Conservation (phyloP, 2,113 vertebrate genomes). For the Butorides virescens region DNA sequence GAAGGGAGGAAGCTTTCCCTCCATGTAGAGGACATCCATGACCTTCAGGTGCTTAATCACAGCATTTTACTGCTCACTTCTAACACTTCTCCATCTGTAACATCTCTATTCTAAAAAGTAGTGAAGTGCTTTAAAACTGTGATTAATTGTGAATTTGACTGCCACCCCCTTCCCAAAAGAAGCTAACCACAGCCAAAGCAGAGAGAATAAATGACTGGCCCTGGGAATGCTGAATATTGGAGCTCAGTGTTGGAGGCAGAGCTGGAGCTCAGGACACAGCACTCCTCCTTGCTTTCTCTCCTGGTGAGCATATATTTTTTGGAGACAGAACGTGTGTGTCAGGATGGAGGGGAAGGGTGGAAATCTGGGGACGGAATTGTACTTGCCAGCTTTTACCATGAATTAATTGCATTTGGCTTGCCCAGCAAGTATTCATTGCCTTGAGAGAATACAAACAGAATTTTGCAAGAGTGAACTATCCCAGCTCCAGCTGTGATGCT, state of each 20-base stretch:
- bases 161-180: background rate
- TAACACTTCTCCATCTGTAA: background rate
- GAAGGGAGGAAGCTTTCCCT: background rate
- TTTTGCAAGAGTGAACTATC: conserved; percentile 48
- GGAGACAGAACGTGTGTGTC: conserved; percentile 35
- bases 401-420: conserved; percentile 58
- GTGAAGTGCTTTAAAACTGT: background rate
- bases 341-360: conserved; percentile 44
- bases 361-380: conserved; percentile 22
- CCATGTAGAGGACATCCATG: background rate
- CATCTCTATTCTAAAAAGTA: background rate
- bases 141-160: background rate
- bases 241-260: background rate
- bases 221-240: background rate
- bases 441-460: conserved; percentile 45
- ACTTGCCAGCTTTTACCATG: conserved; percentile 30
- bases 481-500: conserved; percentile 44
- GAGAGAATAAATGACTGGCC: background rate
- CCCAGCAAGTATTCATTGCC: conserved; percentile 36
- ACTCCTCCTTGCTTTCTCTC: background rate
- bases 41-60: conserved; percentile 50
- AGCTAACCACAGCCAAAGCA: background rate
- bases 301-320: conserved; percentile 11
- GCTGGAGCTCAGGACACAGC: background rate
- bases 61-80: background rate